phyloP scores from a whole-genome alignment of 2,888 invertebrate genomes.

The Sminthurinus aureus region DNA sequence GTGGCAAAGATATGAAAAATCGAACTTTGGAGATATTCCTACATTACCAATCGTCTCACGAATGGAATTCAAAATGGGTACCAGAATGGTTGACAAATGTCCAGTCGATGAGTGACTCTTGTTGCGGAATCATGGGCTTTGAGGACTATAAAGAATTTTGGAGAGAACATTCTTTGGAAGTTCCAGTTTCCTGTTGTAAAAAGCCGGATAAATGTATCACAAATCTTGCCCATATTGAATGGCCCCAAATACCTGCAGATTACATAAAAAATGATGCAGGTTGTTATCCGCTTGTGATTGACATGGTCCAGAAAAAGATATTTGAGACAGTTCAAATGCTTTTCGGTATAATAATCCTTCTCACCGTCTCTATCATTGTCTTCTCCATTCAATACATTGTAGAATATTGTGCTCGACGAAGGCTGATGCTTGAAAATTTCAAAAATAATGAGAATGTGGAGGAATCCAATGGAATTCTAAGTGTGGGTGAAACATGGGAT shows the following conservation, averaged over 20 bases:
- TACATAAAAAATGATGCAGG: conserved; percentile 37
- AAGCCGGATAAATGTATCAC: conserved; percentile 1
- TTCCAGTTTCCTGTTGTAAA: conserved; percentile 22
- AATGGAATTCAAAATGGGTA: conserved; percentile 2
- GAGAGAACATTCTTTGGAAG: not conserved
- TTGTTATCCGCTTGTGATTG: not conserved
- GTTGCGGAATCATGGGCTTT: conserved; percentile 19
- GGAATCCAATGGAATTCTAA: not conserved
- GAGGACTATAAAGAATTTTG: conserved; percentile 32
- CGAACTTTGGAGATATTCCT: not conserved
- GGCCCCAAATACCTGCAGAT: conserved; percentile 24
- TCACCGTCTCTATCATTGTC: not conserved
- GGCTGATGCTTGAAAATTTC: not conserved
- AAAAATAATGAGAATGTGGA: not conserved
- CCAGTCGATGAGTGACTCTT: conserved; percentile 7
- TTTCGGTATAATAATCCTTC: conserved; percentile 4
- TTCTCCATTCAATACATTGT: not conserved
- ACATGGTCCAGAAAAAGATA: not conserved
- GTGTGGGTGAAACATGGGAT: conserved; percentile 18
- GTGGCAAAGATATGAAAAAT: conserved; percentile 6
- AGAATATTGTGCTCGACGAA: not conserved
- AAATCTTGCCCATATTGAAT: conserved; percentile 16
- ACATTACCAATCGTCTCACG: not conserved
- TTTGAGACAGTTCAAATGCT: conserved; percentile 13
- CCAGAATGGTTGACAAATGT: conserved; percentile 22